These are phyloP conservation scores for Neria commutata DNA, from an alignment of 2,888 invertebrate genomes.

Conservation along the genomic window DNA sequence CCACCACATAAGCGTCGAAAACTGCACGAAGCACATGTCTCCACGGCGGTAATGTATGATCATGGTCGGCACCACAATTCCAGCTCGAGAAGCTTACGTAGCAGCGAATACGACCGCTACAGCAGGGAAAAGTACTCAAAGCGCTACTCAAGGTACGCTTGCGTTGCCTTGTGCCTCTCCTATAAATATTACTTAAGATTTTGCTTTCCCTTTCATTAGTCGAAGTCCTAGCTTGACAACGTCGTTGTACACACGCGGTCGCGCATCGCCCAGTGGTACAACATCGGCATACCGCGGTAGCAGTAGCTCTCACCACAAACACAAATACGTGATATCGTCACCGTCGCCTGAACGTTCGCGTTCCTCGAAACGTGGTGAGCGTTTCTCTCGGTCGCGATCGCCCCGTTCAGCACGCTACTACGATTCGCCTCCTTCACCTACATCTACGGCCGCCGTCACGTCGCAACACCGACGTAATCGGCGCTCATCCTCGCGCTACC, in stretches of 20 bases:
- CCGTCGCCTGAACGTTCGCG: slow-evolving; percentile 62
- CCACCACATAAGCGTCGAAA: slow-evolving; percentile 61
- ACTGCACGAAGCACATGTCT: slow-evolving; percentile 45
- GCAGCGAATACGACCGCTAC: slow-evolving; percentile 52
- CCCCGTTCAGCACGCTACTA: slow-evolving; percentile 48
- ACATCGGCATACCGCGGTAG: slow-evolving; percentile 43
- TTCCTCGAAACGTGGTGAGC: slow-evolving; percentile 59
- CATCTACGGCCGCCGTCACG: slow-evolving; percentile 36
- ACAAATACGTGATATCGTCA: slow-evolving; percentile 44
- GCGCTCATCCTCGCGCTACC: slow-evolving; percentile 41
- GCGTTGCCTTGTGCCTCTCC: not conserved
- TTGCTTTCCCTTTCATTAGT: not conserved
- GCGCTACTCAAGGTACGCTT: slow-evolving; percentile 49
- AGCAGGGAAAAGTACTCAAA: slow-evolving; percentile 53
- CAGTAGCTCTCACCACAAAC: slow-evolving; percentile 47
- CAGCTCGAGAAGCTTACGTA: slow-evolving; percentile 28
- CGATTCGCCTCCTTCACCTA: slow-evolving; percentile 61
- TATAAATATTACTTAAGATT: not conserved
- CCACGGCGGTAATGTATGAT: slow-evolving; percentile 38
- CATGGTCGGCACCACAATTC: slow-evolving; percentile 46
- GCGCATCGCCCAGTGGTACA: slow-evolving; percentile 9
- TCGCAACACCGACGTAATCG: slow-evolving; percentile 34
- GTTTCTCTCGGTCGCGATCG: slow-evolving; percentile 57
- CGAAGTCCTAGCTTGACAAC: not conserved
- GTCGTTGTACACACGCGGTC: not conserved